A percentile compares a stretch with the other conserved stretches of the same genome.
Evolutionary conservation across 2,888 invertebrate species (phyloP).

Genomic region (Creontiades dilutus): DNA sequence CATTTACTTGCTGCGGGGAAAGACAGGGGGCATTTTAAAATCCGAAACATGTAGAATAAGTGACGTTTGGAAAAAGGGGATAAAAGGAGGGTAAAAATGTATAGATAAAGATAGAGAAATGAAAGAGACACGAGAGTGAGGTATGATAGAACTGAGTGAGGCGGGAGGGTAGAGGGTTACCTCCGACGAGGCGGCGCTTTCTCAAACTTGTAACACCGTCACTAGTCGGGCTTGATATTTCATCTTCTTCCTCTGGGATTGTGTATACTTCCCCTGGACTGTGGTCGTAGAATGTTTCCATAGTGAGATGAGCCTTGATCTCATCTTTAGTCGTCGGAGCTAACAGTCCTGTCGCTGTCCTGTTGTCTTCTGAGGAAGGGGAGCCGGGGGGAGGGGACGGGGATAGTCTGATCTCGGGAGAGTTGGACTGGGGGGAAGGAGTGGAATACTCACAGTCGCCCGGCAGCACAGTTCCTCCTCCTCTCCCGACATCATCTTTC

Average conservation of each 20-base stretch:
- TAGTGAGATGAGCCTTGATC: conserved; percentile 73
- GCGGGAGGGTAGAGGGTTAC: conserved; percentile 74
- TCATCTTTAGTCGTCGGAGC: conserved; percentile 73
- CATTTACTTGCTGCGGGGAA: not conserved
- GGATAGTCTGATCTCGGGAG: conserved; percentile 75
- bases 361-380: conserved; percentile 74
- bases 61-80: conserved; percentile 26
- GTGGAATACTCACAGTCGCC: conserved; percentile 75
- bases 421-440: conserved; percentile 74
- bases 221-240: conserved; percentile 79
- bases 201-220: conserved; percentile 79
- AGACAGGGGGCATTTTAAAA: not conserved
- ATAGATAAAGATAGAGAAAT: conserved; percentile 61
- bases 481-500: conserved; percentile 73
- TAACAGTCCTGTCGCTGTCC: conserved; percentile 67
- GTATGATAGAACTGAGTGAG: conserved; percentile 65
- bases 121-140: conserved; percentile 69
- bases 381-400: conserved; percentile 75
- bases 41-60: not conserved
- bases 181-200: conserved; percentile 76
- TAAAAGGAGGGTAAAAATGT: not conserved
- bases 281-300: conserved; percentile 78
- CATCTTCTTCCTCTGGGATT: conserved; percentile 80
- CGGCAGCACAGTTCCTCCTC: conserved; percentile 70
- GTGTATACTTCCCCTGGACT: conserved; percentile 80